These are phyloP conservation scores for Rhynchonema sp. DNA, from an alignment of 2,888 invertebrate species.

Conservation along the genomic window DNA sequence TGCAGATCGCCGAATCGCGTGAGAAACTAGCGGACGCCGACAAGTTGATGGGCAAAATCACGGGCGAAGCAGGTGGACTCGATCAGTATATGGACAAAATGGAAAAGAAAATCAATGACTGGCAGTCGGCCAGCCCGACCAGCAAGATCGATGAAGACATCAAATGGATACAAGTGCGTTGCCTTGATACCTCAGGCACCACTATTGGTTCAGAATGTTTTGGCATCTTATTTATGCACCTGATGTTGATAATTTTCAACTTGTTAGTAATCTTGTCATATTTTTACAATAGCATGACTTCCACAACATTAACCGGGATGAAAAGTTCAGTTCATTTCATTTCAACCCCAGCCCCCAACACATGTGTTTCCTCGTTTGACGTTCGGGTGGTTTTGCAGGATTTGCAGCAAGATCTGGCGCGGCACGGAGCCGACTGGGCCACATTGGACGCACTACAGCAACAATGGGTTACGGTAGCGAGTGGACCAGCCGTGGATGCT, in stretches of 20 bases:
- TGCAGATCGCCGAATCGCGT: neutral
- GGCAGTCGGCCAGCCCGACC: constrained; percentile 3
- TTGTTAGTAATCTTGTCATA: too few species aligned
- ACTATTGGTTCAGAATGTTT: neutral
- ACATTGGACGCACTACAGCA: constrained; percentile 19
- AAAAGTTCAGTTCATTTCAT: neutral
- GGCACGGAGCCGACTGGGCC: constrained; percentile 32
- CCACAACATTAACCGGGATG: too few species aligned
- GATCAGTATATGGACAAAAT: neutral
- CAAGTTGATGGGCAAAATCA: constrained; percentile 1
- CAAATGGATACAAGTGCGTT: neutral
- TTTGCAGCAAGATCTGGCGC: constrained; percentile 2
- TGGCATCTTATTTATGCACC: too few species aligned
- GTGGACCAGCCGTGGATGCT: neutral
- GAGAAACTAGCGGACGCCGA: neutral
- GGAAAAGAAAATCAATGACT: neutral
- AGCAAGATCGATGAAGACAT: constrained; percentile 1
- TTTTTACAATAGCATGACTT: neutral
- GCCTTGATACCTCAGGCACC: neutral
- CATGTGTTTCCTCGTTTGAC: too few species aligned
- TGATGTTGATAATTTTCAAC: too few species aligned
- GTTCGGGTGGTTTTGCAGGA: neutral
- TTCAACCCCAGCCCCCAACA: too few species aligned
- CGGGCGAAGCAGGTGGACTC: neutral
- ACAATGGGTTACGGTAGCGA: neutral